phyloP scores from a whole-genome alignment of 2,888 invertebrate genomes.

The Zaprionus obscuricornis region DNA sequence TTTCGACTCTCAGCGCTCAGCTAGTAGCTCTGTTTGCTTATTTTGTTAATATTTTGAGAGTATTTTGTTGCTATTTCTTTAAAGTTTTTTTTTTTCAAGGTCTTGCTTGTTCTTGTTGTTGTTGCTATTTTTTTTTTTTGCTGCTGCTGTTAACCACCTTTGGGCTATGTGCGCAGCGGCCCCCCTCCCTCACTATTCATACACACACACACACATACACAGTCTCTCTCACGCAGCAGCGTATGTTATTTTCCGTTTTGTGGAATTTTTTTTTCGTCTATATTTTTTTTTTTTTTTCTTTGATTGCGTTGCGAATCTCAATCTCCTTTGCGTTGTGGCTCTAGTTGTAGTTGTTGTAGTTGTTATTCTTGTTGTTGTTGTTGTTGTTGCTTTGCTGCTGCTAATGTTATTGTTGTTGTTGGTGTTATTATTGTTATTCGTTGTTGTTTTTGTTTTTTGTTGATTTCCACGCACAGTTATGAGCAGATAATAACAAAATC shows the following conservation, averaged over 20 bases:
- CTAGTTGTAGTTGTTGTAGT: conserved; percentile 20
- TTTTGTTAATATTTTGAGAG: conserved; percentile 48
- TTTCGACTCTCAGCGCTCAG: conserved; percentile 25
- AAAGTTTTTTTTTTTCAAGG: conserved; percentile 75
- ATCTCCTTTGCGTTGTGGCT: conserved; percentile 62
- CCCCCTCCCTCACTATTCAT: conserved; percentile 18
- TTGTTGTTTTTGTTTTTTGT: conserved; percentile 41
- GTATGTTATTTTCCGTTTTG: conserved; percentile 63
- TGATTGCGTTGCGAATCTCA: conserved; percentile 74
- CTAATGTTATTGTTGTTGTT: conserved; percentile 35
- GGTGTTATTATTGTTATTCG: conserved; percentile 39
- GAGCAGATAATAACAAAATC: conserved; percentile 2
- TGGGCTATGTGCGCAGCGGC: conserved; percentile 46
- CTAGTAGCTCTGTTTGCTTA: conserved; percentile 54
- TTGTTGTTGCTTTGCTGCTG: conserved; percentile 32
- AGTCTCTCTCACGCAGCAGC: conserved; percentile 29
- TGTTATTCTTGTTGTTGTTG: conserved; percentile 24
- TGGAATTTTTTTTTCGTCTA: conserved; percentile 45
- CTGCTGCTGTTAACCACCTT: conserved; percentile 59
- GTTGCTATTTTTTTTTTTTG: conserved; percentile 24
- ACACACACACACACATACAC: conserved; percentile 2
- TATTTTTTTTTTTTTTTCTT: conserved; percentile 42
- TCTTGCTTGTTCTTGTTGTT: conserved; percentile 55
- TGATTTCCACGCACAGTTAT: conserved; percentile 1
- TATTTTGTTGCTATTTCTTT: conserved; percentile 61